Percentiles rank a stretch among this genome's conserved stretches.
phyloP scores from a whole-genome alignment of 2,797 vertebrate genomes.

The Picus viridis region DNA sequence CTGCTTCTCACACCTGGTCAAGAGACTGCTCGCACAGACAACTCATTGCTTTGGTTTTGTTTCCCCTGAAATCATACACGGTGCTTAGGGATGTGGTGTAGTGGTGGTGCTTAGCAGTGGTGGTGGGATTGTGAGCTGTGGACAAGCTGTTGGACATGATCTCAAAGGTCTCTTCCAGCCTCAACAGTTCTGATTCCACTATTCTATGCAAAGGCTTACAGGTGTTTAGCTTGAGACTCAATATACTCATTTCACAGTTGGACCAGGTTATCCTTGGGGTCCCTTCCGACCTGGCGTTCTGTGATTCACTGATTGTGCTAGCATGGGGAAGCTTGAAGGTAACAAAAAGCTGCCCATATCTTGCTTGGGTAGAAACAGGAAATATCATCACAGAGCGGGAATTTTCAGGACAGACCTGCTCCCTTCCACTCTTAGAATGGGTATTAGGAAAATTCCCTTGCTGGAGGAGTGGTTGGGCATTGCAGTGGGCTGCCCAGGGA shows the following conservation, averaged over 20 bases:
- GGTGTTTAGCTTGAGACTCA: conserved; percentile 14
- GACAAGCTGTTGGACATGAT: too few relatives aligned
- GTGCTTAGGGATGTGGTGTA: too few relatives aligned
- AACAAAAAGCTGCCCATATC: neutral
- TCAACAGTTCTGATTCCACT: too few relatives aligned
- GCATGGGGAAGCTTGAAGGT: neutral
- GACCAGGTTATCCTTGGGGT: too few relatives aligned
- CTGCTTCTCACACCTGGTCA: neutral
- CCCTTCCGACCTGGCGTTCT: too few relatives aligned
- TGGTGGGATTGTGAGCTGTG: too few relatives aligned
- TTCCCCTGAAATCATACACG: neutral
- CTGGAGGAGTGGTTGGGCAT: too few relatives aligned
- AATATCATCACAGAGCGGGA: neutral
- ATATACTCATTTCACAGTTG: neutral
- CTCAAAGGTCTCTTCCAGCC: too few relatives aligned
- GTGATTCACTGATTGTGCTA: conserved; percentile 12
- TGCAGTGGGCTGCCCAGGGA: too few relatives aligned
- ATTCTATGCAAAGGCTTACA: neutral
- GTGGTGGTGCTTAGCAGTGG: too few relatives aligned
- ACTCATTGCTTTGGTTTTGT: neutral
- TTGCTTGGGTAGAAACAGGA: neutral
- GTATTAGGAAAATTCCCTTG: too few relatives aligned
- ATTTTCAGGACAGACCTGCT: neutral
- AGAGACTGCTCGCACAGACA: neutral
- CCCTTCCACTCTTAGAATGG: neutral